Percentiles rank a stretch among this genome's conserved stretches.
Evolutionary conservation across 2,797 vertebrate species (phyloP).

Genomic region (Sebastes paucispinis): DNA sequence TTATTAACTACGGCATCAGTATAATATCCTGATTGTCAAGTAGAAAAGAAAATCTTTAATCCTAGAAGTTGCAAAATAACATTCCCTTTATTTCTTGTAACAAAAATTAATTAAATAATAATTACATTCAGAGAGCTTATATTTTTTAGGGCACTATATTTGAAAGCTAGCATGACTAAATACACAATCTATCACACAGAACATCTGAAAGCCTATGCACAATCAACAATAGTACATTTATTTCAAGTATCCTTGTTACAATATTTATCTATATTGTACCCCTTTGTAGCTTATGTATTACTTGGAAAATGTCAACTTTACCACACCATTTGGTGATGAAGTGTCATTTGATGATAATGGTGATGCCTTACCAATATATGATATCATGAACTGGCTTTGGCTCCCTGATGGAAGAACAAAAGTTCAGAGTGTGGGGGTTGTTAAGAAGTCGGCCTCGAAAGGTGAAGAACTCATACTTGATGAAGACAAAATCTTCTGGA

Average conservation of each 20-base stretch:
- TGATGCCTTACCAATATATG: conserved; percentile 75
- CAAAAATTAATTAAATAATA: too few species aligned
- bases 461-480: neutral
- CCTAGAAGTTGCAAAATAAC: neutral
- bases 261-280: neutral
- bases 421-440: conserved; percentile 64
- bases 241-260: neutral
- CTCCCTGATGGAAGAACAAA: conserved; percentile 61
- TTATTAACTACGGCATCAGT: neutral
- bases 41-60: neutral
- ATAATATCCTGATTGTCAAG: neutral
- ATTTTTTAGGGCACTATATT: neutral
- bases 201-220: too few species aligned
- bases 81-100: neutral
- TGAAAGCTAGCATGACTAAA: neutral
- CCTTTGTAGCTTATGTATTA: conserved; percentile 70
- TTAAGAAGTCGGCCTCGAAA: too few species aligned
- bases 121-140: neutral
- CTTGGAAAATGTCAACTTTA: conserved; percentile 74
- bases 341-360: conserved; percentile 81
- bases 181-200: neutral
- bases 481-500: conserved; percentile 75
- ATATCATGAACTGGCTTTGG: conserved; percentile 78
- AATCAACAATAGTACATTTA: neutral
- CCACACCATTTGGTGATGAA: conserved; percentile 73